Base-by-base conservation (phyloP, 2,797 vertebrate species). In the Echeneis naucrates region DNA sequence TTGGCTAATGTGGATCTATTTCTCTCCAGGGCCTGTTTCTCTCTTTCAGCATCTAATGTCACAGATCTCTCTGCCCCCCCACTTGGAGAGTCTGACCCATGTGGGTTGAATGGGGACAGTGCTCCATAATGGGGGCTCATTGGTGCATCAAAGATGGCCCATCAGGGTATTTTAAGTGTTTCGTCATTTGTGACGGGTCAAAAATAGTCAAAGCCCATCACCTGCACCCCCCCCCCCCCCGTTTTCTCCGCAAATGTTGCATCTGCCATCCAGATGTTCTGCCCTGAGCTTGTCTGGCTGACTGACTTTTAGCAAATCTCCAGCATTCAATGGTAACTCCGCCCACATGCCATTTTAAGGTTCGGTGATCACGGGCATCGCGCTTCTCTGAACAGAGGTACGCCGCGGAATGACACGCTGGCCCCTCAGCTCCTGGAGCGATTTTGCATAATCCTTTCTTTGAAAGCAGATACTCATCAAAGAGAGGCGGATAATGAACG, bases 1-100 rank as follows among this genome's bases (percentile, higher is more conserved):
- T 87, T 88, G 72, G 80, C 68, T 82, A 61, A 88, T 82, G 60
- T 64, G 64, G 55, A 42, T 75, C 80, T 58, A 80, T 87, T 86
- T 81, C 42, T 62, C 78, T 77, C 64, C 50, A 38, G 74, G 66
- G 79, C 26, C 57, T 32, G 83, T 86, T 79, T 80, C 24, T 54
- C 38, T 62, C 67, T 58, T 81, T 71, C n/a, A 77, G 42, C 37
- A 37, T 58, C 44, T 53, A 57, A 75, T 75, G 68, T 60, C 65
- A 52, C 68, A 21, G 59, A 73, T 73, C 53, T 70, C 51, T 58
- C 54, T 75, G 70, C 55, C 51, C 56, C 54, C 68, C 61, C 23
- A 52, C 47, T 50, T 77, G 66, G 74, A 79, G 57, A 44, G 72
- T 68, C 76, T 86, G 84, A 87, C 81, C 80, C 67, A 17, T 57